These are phyloP conservation scores for Colossoma macropomum DNA, from an alignment of 2,113 vertebrate genomes.

Conservation along the genomic window DNA sequence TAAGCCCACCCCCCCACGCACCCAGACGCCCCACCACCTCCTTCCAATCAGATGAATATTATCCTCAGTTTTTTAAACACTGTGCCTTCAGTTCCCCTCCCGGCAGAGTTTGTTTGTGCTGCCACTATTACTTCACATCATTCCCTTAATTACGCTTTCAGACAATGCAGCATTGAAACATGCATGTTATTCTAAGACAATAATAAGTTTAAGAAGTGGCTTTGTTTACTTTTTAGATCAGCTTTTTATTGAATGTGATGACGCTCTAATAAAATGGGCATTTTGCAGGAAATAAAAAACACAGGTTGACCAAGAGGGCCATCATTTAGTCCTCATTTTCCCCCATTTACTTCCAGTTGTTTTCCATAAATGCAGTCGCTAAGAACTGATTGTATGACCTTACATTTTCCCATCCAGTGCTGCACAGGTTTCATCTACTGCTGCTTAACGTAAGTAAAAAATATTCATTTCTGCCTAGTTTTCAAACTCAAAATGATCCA, in stretches of 20 bases:
- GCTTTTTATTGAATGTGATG: too few relatives aligned
- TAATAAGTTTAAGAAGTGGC: not conserved
- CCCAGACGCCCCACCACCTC: constrained; percentile 49
- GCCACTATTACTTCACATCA: not conserved
- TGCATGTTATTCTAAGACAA: too few relatives aligned
- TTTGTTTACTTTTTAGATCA: too few relatives aligned
- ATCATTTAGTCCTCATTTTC: not conserved
- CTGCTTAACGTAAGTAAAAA: not conserved
- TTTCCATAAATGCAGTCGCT: not conserved
- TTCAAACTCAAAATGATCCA: not conserved
- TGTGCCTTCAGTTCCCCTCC: not conserved
- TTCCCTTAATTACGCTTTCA: not conserved
- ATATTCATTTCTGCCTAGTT: not conserved
- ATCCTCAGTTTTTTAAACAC: not conserved
- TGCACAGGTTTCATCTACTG: not conserved
- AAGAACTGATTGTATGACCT: not conserved
- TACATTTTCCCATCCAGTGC: not conserved
- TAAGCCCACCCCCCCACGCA: constrained; percentile 61
- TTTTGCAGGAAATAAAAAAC: too few relatives aligned
- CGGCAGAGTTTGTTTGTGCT: not conserved
- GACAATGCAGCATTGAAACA: not conserved
- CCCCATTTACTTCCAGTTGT: not conserved
- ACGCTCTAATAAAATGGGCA: too few relatives aligned
- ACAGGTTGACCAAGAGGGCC: not conserved
- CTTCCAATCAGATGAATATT: constrained; percentile 29